These are phyloP conservation scores for Sesamia nonagrioides DNA, from an alignment of 1,140 invertebrate genomes.

Conservation along the genomic window DNA sequence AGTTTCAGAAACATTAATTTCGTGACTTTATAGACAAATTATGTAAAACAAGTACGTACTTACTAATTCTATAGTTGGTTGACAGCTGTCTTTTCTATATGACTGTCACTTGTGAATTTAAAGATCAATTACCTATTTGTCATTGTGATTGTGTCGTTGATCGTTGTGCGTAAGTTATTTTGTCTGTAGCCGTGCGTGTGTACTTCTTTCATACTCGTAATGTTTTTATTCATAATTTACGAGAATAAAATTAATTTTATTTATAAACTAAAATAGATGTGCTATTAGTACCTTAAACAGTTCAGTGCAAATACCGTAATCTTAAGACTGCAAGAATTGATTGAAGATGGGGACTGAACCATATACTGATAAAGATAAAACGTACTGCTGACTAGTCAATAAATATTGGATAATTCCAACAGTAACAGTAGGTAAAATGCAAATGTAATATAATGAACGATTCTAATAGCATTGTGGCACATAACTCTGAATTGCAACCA, in stretches of 20 bases:
- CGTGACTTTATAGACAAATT: too few relatives aligned
- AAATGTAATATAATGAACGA: constrained; percentile 68
- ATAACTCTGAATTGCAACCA: constrained; percentile 60
- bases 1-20: too few relatives aligned
- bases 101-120: too few relatives aligned
- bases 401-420: constrained; percentile 15
- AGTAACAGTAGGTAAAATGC: constrained; percentile 35
- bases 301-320: neutral
- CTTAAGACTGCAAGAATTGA: neutral
- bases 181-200: neutral
- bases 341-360: constrained; percentile 14
- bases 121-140: too few relatives aligned
- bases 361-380: neutral
- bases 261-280: neutral
- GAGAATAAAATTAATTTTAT: neutral
- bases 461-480: too few relatives aligned
- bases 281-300: neutral
- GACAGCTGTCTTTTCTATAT: too few relatives aligned
- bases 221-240: constrained; percentile 2
- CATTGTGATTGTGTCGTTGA: too few relatives aligned
- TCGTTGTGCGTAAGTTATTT: neutral
- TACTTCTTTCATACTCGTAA: too few relatives aligned
- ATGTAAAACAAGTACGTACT: too few relatives aligned
- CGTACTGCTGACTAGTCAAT: constrained; percentile 38
- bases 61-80: too few relatives aligned